Conservation (phyloP, 2,888 invertebrate species). For the Drosophila limbata region DNA sequence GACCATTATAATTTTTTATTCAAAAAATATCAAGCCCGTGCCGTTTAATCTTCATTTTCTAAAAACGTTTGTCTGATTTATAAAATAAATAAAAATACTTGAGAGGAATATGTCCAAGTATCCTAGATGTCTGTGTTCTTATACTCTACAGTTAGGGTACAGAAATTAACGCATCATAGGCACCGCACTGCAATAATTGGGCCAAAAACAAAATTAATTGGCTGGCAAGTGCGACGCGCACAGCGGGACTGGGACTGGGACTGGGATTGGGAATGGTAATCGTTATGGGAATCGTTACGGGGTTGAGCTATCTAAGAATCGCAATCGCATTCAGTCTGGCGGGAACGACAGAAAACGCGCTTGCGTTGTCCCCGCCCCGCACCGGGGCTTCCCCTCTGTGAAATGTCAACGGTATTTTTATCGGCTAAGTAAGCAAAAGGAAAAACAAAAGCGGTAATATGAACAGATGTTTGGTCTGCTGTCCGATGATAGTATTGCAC, state of each 20-base stretch:
- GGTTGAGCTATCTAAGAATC: slow-evolving; percentile 38
- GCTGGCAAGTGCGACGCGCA: slow-evolving; percentile 67
- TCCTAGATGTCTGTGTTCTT: slow-evolving; percentile 3
- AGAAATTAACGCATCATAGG: slow-evolving; percentile 60
- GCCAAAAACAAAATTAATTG: slow-evolving; percentile 71
- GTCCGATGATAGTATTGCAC: slow-evolving; percentile 18
- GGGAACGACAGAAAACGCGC: slow-evolving; percentile 1
- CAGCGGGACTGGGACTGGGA: slow-evolving; percentile 29
- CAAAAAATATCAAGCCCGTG: too few species aligned
- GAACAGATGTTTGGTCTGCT: slow-evolving; percentile 26
- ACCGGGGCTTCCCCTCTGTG: slow-evolving; percentile 38
- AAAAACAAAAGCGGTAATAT: slow-evolving; percentile 34
- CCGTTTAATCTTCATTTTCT: too few species aligned
- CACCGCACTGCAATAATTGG: slow-evolving; percentile 65
- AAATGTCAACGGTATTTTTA: slow-evolving; percentile 80
- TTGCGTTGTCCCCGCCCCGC: slow-evolving; percentile 22
- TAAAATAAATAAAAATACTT: neutral
- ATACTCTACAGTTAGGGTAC: slow-evolving; percentile 38
- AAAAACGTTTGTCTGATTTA: neutral
- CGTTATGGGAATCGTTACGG: slow-evolving; percentile 26
- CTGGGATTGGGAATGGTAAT: slow-evolving; percentile 5
- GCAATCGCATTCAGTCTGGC: slow-evolving; percentile 24
- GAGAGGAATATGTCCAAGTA: too few species aligned
- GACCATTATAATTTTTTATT: too few species aligned
- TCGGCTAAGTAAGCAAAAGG: slow-evolving; percentile 48